These are phyloP conservation scores for Ormyrus labotus DNA, from an alignment of 2,888 invertebrate genomes.

Conservation along the genomic window DNA sequence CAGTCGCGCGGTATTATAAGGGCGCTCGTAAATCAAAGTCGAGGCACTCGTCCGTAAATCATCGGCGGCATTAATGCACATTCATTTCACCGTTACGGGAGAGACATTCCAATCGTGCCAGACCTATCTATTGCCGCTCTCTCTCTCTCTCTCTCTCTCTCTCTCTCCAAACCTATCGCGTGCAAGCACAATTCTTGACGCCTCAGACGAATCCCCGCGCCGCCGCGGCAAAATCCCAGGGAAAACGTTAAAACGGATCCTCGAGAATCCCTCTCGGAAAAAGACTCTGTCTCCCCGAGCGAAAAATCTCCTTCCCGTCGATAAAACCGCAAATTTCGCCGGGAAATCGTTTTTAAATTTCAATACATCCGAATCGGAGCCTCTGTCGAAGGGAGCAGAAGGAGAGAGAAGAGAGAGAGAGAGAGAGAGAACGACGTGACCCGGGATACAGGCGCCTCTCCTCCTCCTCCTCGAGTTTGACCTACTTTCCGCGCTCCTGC, in stretches of 20 bases:
- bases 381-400: too few species aligned
- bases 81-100: neutral
- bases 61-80: slow-evolving; percentile 6
- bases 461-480: slow-evolving; percentile 39
- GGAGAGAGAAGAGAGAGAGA: neutral
- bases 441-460: neutral
- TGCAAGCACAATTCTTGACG: too few species aligned
- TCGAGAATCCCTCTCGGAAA: too few species aligned
- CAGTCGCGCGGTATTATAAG: too few species aligned
- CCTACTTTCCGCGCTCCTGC: slow-evolving; percentile 36
- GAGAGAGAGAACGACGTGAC: neutral
- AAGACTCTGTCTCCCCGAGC: too few species aligned
- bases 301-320: neutral
- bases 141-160: too few species aligned
- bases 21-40: too few species aligned
- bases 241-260: too few species aligned
- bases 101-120: slow-evolving; percentile 9
- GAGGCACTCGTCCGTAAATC: slow-evolving; percentile 10
- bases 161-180: too few species aligned
- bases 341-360: slow-evolving; percentile 16
- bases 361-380: neutral
- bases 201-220: too few species aligned
- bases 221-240: too few species aligned
- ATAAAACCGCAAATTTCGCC: neutral
- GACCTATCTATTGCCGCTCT: neutral